Evolutionary conservation across 2,113 vertebrate species (phyloP).

Genomic region (Dinomys branickii): DNA sequence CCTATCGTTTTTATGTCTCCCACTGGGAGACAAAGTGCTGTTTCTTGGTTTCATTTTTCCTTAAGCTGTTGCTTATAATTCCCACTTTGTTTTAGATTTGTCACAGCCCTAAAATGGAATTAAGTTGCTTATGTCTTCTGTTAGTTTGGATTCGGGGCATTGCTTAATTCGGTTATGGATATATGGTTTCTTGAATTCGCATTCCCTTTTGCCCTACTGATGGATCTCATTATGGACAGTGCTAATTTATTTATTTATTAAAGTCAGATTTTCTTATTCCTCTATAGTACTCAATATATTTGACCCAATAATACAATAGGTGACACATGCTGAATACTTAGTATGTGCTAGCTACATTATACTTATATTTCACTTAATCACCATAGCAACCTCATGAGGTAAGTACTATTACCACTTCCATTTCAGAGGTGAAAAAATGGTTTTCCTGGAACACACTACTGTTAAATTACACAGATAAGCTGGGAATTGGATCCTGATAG

Average conservation of each 20-base stretch:
- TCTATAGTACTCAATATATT: background rate
- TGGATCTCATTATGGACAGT: background rate
- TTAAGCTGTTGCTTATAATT: constrained; percentile 82
- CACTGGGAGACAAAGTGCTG: constrained; percentile 73
- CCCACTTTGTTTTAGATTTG: constrained; percentile 85
- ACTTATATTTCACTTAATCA: constrained; percentile 19
- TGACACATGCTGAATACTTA: background rate
- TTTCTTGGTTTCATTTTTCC: constrained; percentile 78
- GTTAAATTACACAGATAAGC: background rate
- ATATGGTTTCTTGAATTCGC: constrained; percentile 39
- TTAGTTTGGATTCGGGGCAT: constrained; percentile 55
- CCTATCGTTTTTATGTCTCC: constrained; percentile 73
- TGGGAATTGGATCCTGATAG: background rate
- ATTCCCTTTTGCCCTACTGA: background rate
- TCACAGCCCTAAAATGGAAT: constrained; percentile 73
- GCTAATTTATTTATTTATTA: constrained; percentile 7
- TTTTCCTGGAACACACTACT: background rate
- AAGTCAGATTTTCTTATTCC: constrained; percentile 35
- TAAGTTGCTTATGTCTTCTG: constrained; percentile 68
- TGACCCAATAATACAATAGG: background rate
- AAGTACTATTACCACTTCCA: background rate
- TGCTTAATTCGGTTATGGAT: constrained; percentile 73
- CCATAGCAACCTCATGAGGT: background rate
- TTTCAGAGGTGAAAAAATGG: background rate
- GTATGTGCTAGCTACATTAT: background rate